These are phyloP conservation scores for Zenarchopterus dispar DNA, from an alignment of 2,797 vertebrate genomes.

Conservation along the genomic window DNA sequence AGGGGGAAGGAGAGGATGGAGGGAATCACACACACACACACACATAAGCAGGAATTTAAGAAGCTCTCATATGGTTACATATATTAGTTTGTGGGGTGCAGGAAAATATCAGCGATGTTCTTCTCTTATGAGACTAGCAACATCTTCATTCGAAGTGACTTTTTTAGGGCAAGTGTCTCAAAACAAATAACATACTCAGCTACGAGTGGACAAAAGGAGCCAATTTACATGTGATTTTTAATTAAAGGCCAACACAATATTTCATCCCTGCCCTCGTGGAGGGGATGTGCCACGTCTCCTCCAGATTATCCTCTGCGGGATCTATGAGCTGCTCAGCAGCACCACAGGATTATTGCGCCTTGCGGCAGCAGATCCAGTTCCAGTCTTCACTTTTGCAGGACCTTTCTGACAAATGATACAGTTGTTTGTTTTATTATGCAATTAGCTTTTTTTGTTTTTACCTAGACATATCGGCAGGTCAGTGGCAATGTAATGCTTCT, in stretches of 20 bases:
- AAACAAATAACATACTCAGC: constrained; percentile 24
- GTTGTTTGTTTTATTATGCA: constrained; percentile 17
- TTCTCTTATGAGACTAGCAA: too few relatives aligned
- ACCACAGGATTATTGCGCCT: constrained; percentile 64
- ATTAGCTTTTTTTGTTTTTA: constrained; percentile 10
- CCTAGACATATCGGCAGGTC: constrained; percentile 29
- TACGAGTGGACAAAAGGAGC: constrained; percentile 24
- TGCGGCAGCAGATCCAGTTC: constrained; percentile 41
- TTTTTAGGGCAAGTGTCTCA: constrained; percentile 17
- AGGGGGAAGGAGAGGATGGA: constrained; percentile 37
- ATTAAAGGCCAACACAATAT: constrained; percentile 38
- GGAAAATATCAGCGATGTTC: too few relatives aligned
- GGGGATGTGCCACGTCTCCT: constrained; percentile 53
- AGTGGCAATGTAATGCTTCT: constrained; percentile 16
- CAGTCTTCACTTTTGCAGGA: neutral
- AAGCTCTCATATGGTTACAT: too few relatives aligned
- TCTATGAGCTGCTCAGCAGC: constrained; percentile 62
- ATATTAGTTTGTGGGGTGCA: too few relatives aligned
- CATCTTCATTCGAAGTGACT: too few relatives aligned
- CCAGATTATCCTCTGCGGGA: constrained; percentile 67
- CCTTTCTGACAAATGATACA: constrained; percentile 12
- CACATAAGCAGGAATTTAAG: too few relatives aligned
- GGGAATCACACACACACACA: neutral
- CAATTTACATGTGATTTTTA: constrained; percentile 34
- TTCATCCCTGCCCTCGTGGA: constrained; percentile 29